These are phyloP conservation scores for Dasyprocta punctata DNA, from an alignment of 2,113 vertebrate species.

Conservation along the genomic window DNA sequence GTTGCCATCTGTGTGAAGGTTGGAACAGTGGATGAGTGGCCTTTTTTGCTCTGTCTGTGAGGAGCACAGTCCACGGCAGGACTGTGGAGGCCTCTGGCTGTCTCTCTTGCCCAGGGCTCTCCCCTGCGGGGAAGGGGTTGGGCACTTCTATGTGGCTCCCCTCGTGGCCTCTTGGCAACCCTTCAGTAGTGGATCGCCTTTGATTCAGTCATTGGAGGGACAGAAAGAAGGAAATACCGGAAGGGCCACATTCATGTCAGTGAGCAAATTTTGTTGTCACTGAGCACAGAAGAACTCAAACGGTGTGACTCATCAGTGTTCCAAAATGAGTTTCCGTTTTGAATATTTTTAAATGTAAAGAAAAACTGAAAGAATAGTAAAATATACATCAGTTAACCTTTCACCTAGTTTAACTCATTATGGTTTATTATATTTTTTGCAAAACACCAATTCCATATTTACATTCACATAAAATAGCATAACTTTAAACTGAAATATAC, in stretches of 20 bases:
- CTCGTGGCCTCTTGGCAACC: fast-evolving
- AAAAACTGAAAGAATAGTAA: neutral
- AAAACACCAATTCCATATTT: too few species aligned
- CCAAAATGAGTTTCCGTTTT: neutral
- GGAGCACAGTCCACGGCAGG: neutral
- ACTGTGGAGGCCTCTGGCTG: neutral
- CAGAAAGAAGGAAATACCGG: neutral
- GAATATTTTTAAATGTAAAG: neutral
- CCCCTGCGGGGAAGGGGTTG: too few species aligned
- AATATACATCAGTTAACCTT: neutral
- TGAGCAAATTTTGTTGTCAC: neutral
- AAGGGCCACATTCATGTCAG: too few species aligned
- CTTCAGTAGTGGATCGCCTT: too few species aligned
- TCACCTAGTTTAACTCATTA: neutral
- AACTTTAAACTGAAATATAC: too few species aligned
- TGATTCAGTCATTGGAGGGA: neutral
- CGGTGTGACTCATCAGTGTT: neutral
- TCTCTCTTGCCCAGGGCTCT: neutral
- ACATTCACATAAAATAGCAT: too few species aligned
- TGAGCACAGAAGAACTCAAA: neutral
- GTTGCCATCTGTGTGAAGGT: neutral
- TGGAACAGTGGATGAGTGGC: too few species aligned
- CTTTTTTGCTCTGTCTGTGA: neutral
- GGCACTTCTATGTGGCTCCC: too few species aligned
- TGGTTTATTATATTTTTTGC: neutral